Base-by-base conservation (phyloP, 2,113 vertebrate genomes). In the Sceloporus undulatus region DNA sequence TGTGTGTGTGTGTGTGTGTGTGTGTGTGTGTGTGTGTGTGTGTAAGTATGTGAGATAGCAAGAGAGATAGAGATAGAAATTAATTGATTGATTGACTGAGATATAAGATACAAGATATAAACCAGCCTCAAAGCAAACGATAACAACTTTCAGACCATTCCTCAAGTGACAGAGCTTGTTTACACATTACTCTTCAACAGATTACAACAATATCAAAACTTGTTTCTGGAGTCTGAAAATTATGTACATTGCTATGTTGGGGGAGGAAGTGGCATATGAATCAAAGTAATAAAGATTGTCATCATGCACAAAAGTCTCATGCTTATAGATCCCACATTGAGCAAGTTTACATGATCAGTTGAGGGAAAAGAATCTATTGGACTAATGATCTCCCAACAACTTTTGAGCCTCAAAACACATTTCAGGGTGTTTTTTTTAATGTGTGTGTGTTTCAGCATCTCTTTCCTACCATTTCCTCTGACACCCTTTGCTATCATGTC, bases 81-180 rank as follows among this genome's bases (percentile, higher is more conserved):
- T 11, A 13, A 59, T 59, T 59, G 56, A 59, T 16, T 59, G 56
- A 13, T 13, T 59, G 56, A 59, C 11, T 9, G 10, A 59, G 56
- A 10, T 10, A 1, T 34, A 34, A 34, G 34, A 59, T 16, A 59
- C 56, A 59, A 59, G 56, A 16, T 16, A 59, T 59, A 59, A 59
- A 59, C 10, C 14, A 48, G 48, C 48, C 48, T 48, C 48, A 19
- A 76, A 76, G 23, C 19, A 70, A 70, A 70, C 23, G 9, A 34
- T 34, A 94, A 93, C 88, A 85, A 92, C 16, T 90, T 86, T 92
- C 89, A 87, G 92, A 95, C 48, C 48, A 89, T 91, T 70, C 40
- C 92, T 91, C 91, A 9, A 59, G 5, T 19, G n/a, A 10, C 4
- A 77, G 38, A 8, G 48, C 48, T 62, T n/a, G 19, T 25, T 4